Base-by-base conservation (phyloP, 2,888 invertebrate species). In the Cenopis cana region DNA sequence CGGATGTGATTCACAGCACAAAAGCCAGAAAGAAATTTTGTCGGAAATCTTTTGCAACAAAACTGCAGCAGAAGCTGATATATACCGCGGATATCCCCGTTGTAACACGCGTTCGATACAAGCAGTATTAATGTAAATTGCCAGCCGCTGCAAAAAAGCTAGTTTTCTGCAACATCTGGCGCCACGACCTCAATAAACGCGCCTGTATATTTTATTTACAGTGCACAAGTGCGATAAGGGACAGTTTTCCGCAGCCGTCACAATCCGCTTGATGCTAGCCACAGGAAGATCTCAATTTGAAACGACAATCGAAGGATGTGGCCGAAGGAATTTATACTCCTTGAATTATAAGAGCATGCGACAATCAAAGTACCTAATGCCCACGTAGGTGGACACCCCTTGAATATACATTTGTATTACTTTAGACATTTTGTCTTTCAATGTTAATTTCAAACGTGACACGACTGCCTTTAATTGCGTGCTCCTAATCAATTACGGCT, bases 241-340 rank as follows among this genome's bases (percentile, higher is more conserved):
- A 65, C 59, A 65, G 20, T 60, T 76, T 74, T 74, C 65, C 68
- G 75, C 76, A 76, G 74, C 69, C 77, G 75, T 77, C 76, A 73
- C 71, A 71, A 73, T 72, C 74, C 75, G 72, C 75, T 76, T 75
- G 36, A 67, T 79, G 78, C 79, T 74, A 74, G 71, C 73, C 74
- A 81, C 88, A 88, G 89, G 89, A 89, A 88, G 85, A 79, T 76
- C 80, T 81, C 86, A 87, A 87, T 89, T 87, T 84, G 81, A 81
- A 75, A 75, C 80, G 73, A 88, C 91, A 90, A 90, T 90, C 89
- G 87, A 88, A 91, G 91, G 91, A 91, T 91, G 89, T 87, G 81
- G 78, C 80, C 76, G 78, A 85, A 85, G 85, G 86, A 88, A 88
- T 88, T 88, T 85, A 87, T 89, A 84, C 82, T 76, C 76, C 77